Evolutionary conservation across 2,888 invertebrate genomes (phyloP).

Genomic region (Limnephilus auricula): DNA sequence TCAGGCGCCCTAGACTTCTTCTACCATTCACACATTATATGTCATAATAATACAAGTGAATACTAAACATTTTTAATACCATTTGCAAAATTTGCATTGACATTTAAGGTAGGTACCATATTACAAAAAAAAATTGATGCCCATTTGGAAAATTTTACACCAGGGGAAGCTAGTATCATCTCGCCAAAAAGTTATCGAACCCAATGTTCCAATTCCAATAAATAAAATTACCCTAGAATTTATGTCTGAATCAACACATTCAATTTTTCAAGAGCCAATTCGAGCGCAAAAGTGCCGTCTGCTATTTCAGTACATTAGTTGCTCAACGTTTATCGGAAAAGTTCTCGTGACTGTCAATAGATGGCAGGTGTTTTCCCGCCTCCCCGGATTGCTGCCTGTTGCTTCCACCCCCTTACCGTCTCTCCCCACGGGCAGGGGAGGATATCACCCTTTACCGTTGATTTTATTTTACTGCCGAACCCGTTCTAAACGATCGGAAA

Average conservation of each 20-base stretch:
- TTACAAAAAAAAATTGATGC: background rate
- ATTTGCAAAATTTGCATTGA: too few relatives aligned
- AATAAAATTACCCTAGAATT: background rate
- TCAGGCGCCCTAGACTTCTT: too few relatives aligned
- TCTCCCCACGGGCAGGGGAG: background rate
- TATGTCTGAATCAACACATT: constrained; percentile 29
- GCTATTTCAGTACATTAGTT: constrained; percentile 12
- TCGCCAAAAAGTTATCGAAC: background rate
- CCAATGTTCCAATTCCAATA: background rate
- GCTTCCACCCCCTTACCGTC: background rate
- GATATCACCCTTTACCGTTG: constrained; percentile 60
- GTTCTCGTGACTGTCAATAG: constrained; percentile 33
- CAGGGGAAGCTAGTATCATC: background rate
- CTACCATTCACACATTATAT: too few relatives aligned
- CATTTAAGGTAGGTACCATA: too few relatives aligned
- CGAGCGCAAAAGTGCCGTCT: constrained; percentile 32
- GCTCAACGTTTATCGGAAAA: constrained; percentile 45
- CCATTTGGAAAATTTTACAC: background rate
- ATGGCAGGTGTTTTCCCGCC: constrained; percentile 33
- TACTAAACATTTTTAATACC: background rate
- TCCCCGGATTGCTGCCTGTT: constrained; percentile 57
- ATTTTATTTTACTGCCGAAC: constrained; percentile 65
- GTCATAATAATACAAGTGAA: background rate
- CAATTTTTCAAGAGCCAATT: constrained; percentile 21
- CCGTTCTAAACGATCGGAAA: constrained; percentile 53